phyloP scores from a whole-genome alignment of 2,888 invertebrate genomes.

The Xestia sexstrigata region DNA sequence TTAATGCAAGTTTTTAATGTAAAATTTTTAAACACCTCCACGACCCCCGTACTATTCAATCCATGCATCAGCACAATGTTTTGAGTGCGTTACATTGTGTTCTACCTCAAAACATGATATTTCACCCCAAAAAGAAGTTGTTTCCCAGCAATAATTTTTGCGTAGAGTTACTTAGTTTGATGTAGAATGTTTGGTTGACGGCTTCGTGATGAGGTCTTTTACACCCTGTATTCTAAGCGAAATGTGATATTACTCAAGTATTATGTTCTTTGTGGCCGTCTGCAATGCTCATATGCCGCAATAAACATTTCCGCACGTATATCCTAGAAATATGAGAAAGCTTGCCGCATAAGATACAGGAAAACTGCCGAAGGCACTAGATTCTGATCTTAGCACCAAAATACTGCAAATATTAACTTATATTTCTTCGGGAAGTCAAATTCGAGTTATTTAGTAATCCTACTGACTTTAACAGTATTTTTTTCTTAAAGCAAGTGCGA shows the following conservation, averaged over 20 bases:
- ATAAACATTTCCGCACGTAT: constrained; percentile 16
- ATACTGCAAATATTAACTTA: neutral
- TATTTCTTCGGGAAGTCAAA: neutral
- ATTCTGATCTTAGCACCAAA: neutral
- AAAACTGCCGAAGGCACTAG: neutral
- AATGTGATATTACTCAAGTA: constrained; percentile 33
- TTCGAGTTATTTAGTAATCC: neutral
- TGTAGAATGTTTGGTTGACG: too few species aligned
- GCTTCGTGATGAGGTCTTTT: too few species aligned
- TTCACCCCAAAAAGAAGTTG: too few species aligned
- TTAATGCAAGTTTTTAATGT: too few species aligned
- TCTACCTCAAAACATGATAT: too few species aligned
- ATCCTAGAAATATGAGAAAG: neutral
- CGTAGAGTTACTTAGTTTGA: too few species aligned
- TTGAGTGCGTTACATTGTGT: too few species aligned
- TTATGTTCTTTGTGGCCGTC: neutral
- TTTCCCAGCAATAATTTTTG: too few species aligned
- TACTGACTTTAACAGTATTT: neutral
- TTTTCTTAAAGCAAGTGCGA: neutral
- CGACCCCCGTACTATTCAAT: too few species aligned
- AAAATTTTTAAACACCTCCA: too few species aligned
- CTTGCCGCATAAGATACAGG: neutral
- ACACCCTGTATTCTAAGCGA: too few species aligned
- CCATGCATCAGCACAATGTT: too few species aligned
- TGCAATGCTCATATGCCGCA: constrained; percentile 1